Base-by-base conservation (phyloP, 2,797 vertebrate genomes). In the Dicrostonyx torquatus region DNA sequence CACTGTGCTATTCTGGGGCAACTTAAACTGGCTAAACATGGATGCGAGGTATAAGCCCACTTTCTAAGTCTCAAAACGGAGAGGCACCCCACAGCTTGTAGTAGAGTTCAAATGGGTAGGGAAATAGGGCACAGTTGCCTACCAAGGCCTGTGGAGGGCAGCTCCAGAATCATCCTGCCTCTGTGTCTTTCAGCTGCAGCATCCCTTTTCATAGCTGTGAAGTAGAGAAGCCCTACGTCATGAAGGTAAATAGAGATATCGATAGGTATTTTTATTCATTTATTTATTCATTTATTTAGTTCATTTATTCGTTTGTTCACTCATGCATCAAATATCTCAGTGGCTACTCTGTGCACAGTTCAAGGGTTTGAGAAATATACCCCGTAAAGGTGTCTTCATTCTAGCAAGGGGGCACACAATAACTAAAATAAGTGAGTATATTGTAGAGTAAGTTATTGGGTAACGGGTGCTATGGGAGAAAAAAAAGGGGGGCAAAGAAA, bases 61-160 rank as follows among this genome's bases (percentile, higher is more conserved):
- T 8, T 60, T 34, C 85, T 2, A 40, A 40, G 15, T 29, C 48
- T 90, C 53, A 7, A 48, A 66, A 37, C 62, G 5, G 14, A 62
- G 22, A 87, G 78, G 31, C 0, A 5, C 1, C 15, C 64, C 24
- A 10, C 0, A 2, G 10, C 0, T 0, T 5, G 34, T 10, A 1
- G 26, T 34, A 9, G 14, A 50, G 45, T 66, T 80, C n/a, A 8
- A 29, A 15, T 6, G 9, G 31, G 14, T 11, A 2, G 62, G 3
- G 50, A 79, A 48, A 50, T 3, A 45, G 40, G 88, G 24, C 13
- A 8, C 60, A 2, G 0, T 4, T 78, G 31, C 55, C 87, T 43
- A 1, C 40, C n/a, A 8, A 17, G 58, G 17, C 75, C 55, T 79
- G 37, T 37, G 14, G 6, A 34, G 17, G 62, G 40, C 14, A 14